A percentile compares a stretch with the other conserved stretches of the same genome.
Conservation (phyloP, 2,113 vertebrate species). For the Egretta garzetta region DNA sequence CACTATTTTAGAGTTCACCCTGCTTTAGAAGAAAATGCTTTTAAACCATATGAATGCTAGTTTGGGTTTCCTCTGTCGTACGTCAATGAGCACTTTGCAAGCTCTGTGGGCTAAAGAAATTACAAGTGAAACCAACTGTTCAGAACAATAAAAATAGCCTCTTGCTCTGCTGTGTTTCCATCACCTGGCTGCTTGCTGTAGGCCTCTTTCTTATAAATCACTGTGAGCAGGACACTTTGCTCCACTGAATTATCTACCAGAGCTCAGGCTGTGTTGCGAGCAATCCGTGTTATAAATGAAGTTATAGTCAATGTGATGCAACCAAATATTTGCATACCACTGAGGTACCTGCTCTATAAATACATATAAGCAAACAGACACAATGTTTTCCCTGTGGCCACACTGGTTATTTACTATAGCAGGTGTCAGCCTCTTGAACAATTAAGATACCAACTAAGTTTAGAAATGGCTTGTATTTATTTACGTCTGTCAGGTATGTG, state of each 20-base stretch:
- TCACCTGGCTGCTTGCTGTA: background rate
- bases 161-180: background rate
- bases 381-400: background rate
- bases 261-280: background rate
- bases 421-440: conserved; percentile 3
- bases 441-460: background rate
- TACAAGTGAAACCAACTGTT: background rate
- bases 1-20: background rate
- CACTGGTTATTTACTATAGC: background rate
- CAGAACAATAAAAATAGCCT: background rate
- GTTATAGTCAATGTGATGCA: background rate
- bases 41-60: background rate
- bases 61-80: background rate
- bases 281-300: background rate
- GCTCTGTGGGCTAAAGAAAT: background rate
- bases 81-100: background rate
- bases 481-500: background rate
- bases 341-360: background rate
- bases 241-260: background rate
- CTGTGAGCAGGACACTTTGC: background rate
- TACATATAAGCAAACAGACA: conserved; percentile 8
- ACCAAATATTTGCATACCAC: conserved; percentile 10
- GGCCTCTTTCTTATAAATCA: background rate
- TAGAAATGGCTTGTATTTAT: background rate
- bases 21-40: background rate